Base-by-base conservation (phyloP, 2,797 vertebrate species). In the Cottoperca gobio region DNA sequence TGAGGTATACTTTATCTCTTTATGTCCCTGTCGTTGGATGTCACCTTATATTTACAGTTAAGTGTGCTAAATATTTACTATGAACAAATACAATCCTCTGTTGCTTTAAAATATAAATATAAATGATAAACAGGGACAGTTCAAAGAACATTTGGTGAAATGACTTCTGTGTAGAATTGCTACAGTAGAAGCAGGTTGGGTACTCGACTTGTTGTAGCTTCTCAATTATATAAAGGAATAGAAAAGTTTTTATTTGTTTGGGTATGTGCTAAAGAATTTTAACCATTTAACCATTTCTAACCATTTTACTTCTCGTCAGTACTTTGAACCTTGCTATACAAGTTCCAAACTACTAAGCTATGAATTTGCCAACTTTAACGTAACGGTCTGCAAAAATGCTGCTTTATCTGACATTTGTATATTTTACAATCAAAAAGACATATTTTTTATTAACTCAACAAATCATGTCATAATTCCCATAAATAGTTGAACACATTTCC, bases 121-220 rank as follows among this genome's bases (percentile, higher is more conserved):
- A 82, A 28, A 69, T 82, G 74, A 74, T 63, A 83, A 76, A 85
- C 26, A 26, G 33, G 48, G 67, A 64, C 48, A 50, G 66, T 81
- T 78, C 67, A 61, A 82, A 72, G 68, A 58, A 54, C 67, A 4
- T 73, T 50, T 82, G 69, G 10, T 10, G 17, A 17, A 4, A 73
- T 82, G 83, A 80, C 80, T 89, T 78, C 73, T 54, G 39, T 46
- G 39, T 35, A 3, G 21, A 37, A 3, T 1, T 23, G 6, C 10
- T 10, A 9, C 23, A n/a, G 21, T 6, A 7, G 21, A 16, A 62
- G 16, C 55, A 23, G 31, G 70, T 13, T 40, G 13, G 19, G 17
- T 6, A 13, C 2, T 45, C 19, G 12, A 17, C 17, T 26, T 26
- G 35, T 28, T 5, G 17, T n/a, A 28, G 8, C 23, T 13, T 58